These are phyloP conservation scores for Coracias cyanogaster DNA, from an alignment of 2,797 vertebrate species.

Conservation along the genomic window DNA sequence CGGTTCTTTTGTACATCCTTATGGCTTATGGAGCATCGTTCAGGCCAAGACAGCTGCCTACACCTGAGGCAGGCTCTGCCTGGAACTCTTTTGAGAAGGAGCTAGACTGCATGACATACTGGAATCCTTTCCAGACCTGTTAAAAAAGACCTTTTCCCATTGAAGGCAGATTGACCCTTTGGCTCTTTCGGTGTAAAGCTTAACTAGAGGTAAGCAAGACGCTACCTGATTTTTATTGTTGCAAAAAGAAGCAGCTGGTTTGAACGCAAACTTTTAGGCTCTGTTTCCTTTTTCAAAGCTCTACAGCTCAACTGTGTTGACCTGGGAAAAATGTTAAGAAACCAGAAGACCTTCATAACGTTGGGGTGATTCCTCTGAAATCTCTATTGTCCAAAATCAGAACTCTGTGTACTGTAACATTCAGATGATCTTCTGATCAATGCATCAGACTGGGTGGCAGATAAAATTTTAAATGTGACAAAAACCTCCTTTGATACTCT, in stretches of 20 bases:
- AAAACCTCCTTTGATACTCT: neutral
- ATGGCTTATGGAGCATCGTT: neutral
- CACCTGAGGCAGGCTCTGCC: neutral
- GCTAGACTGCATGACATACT: neutral
- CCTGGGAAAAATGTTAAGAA: neutral
- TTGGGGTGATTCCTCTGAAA: neutral
- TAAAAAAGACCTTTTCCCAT: neutral
- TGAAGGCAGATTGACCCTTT: neutral
- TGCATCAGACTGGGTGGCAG: neutral
- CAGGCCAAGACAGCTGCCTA: neutral
- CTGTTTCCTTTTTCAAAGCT: neutral
- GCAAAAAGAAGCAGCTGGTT: neutral
- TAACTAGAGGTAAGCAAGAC: neutral
- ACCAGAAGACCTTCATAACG: neutral
- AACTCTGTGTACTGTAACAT: neutral
- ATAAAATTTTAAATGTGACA: neutral
- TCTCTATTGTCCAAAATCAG: neutral
- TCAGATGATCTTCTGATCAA: neutral
- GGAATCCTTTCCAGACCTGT: neutral
- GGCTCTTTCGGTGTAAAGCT: neutral
- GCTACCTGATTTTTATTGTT: neutral
- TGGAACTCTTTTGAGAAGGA: neutral
- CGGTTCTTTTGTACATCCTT: neutral
- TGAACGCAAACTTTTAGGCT: neutral
- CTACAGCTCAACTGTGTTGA: neutral